Conservation (phyloP, 2,113 vertebrate genomes). For the Melierax canorus region DNA sequence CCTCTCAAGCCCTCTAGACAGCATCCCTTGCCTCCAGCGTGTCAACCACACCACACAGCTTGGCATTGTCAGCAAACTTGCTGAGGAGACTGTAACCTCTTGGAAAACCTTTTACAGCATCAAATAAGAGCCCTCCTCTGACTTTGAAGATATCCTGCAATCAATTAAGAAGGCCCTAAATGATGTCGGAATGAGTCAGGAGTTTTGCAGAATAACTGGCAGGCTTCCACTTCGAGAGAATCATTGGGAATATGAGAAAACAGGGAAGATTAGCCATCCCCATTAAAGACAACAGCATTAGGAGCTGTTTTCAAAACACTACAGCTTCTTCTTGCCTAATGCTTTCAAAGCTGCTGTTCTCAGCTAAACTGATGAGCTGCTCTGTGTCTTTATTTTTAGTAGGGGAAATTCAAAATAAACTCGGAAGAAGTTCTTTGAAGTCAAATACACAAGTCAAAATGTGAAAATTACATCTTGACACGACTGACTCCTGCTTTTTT, state of each 20-base stretch:
- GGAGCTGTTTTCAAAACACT: slow-evolving; percentile 33
- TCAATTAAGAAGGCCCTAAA: slow-evolving; percentile 32
- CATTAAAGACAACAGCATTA: slow-evolving; percentile 37
- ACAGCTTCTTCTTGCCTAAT: neutral
- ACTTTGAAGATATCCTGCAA: slow-evolving; percentile 36
- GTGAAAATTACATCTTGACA: neutral
- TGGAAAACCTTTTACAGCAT: slow-evolving; percentile 18
- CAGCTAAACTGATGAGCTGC: slow-evolving; percentile 20
- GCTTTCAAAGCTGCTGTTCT: slow-evolving; percentile 39
- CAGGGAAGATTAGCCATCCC: slow-evolving; percentile 1
- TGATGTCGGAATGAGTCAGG: slow-evolving; percentile 18
- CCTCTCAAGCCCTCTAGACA: too few relatives aligned
- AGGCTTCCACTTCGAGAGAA: neutral
- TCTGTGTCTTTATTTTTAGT: slow-evolving; percentile 17
- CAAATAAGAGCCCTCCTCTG: neutral
- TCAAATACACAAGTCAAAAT: neutral
- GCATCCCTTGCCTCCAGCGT: too few relatives aligned
- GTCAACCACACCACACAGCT: too few relatives aligned
- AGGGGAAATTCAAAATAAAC: slow-evolving; percentile 6
- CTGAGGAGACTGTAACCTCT: neutral
- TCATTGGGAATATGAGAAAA: neutral
- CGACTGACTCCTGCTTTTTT: neutral
- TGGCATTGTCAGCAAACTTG: too few relatives aligned
- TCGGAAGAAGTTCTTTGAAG: slow-evolving; percentile 18
- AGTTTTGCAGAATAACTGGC: slow-evolving; percentile 48